Evolutionary conservation across 2,113 vertebrate species (phyloP), one percentile per base, ranked within the genome.

Genomic region (Grantiella picta): DNA sequence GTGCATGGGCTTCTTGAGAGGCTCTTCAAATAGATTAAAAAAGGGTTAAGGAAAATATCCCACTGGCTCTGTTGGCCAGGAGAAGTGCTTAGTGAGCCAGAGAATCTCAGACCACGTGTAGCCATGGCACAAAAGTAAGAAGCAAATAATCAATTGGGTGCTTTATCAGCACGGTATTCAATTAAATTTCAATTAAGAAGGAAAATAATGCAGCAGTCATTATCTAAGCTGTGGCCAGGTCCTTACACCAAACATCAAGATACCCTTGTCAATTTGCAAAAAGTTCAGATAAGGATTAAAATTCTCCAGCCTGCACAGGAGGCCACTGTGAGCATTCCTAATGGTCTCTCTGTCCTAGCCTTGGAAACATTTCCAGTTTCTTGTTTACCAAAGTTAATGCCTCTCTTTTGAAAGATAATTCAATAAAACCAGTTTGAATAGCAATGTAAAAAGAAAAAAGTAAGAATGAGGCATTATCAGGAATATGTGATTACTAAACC

Each of bases 101-200:
- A 68, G 69, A 95, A 86, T 92, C 57, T 94, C 15, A 7, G 33
- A 49, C 10, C 42, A 57, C 0, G 0, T 68, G 70, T 53, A 36
- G 33, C 68, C 53, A 40, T 35, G 47, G 83, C 66, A 86, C 28
- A 77, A 92, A 92, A 82, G 38, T 33, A 86, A 90, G 54, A 86
- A 92, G 44, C 47, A 91, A 95, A 87, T 76, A 82, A 94, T 86
- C 89, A 91, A 79, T 75, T 89, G 65, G 40, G 35, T 85, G 52
- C 29, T 88, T 82, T 89, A 95, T 92, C 93, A 94, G 65, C 71
- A 73, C 14, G 25, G 49, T 31, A 79, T 90, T 94, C 94, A 94
- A 95, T 97, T 96, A 95, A 94, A 95, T 82, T 96, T 92, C 95
- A 95, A 86, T 97, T 95, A 91, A 65, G 89, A 84, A 83, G 47